These are phyloP conservation scores for Pelmatolapia mariae DNA, from an alignment of 2,113 vertebrate genomes.

Conservation along the genomic window DNA sequence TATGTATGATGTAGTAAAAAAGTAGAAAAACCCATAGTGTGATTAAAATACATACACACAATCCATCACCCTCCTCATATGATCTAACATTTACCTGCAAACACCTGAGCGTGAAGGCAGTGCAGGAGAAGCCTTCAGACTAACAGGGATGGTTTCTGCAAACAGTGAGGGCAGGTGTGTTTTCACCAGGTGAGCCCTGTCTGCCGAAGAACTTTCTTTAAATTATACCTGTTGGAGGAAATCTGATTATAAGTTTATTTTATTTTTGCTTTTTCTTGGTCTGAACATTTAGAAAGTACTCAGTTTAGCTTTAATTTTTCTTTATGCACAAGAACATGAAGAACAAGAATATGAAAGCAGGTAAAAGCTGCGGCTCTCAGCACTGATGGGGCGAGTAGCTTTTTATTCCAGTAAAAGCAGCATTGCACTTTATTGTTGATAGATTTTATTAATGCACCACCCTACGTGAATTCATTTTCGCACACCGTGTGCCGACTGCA, in stretches of 20 bases:
- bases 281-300: not conserved
- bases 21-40: not conserved
- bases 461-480: not conserved
- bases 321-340: not conserved
- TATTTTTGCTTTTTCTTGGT: not conserved
- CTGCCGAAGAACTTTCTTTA: not conserved
- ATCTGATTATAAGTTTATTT: not conserved
- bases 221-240: not conserved
- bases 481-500: not conserved
- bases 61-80: not conserved
- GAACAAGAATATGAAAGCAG: not conserved
- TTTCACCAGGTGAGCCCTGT: not conserved
- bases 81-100: not conserved
- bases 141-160: not conserved
- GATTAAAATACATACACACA: not conserved
- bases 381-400: rapidly evolving
- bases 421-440: not conserved
- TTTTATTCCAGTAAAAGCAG: not conserved
- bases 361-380: not conserved
- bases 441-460: not conserved
- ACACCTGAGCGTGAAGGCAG: not conserved
- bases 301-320: not conserved
- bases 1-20: not conserved
- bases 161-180: not conserved
- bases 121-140: not conserved